Conservation (phyloP, 92 coral and sea anemone genomes). For the Porites lobata region DNA sequence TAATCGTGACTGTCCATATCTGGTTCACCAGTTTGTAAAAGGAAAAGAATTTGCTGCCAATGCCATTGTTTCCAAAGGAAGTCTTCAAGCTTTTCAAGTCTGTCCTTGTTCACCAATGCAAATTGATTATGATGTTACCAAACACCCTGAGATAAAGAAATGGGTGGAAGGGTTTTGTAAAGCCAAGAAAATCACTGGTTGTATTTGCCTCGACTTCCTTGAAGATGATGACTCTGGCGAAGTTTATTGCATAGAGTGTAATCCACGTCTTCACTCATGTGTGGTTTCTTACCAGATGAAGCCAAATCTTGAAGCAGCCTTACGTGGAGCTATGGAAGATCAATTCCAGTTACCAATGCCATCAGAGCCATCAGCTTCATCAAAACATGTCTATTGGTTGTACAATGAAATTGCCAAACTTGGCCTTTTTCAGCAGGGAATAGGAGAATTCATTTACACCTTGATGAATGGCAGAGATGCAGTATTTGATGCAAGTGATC, state of each 20-base stretch:
- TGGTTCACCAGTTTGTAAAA: constrained; percentile 57
- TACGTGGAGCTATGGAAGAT: constrained; percentile 56
- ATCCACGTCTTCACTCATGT: constrained; percentile 67
- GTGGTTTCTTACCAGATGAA: constrained; percentile 42
- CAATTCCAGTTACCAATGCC: constrained; percentile 23
- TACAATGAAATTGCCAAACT: constrained; percentile 64
- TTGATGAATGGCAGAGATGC: constrained; percentile 57
- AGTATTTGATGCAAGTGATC: constrained; percentile 63
- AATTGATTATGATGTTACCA: constrained; percentile 57
- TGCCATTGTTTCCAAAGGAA: constrained; percentile 47
- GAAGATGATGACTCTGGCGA: constrained; percentile 46
- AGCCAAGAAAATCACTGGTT: constrained; percentile 62
- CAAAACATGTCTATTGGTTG: constrained; percentile 41
- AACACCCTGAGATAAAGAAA: constrained; percentile 37
- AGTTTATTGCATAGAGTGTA: constrained; percentile 74
- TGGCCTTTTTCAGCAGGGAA: constrained; percentile 35
- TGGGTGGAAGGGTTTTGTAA: constrained; percentile 61
- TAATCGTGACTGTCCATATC: constrained; percentile 23
- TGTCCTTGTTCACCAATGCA: constrained; percentile 60
- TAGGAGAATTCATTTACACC: constrained; percentile 26
- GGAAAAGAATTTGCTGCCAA: constrained; percentile 62
- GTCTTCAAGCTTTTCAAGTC: constrained; percentile 46
- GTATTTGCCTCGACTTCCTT: constrained; percentile 58
- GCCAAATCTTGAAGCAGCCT: constrained; percentile 51
- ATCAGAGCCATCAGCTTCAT: constrained; percentile 34